A percentile compares a stretch with the other conserved stretches of the same genome.
Evolutionary conservation across 2,113 vertebrate species (phyloP).

Genomic region (Anas platyrhynchos): DNA sequence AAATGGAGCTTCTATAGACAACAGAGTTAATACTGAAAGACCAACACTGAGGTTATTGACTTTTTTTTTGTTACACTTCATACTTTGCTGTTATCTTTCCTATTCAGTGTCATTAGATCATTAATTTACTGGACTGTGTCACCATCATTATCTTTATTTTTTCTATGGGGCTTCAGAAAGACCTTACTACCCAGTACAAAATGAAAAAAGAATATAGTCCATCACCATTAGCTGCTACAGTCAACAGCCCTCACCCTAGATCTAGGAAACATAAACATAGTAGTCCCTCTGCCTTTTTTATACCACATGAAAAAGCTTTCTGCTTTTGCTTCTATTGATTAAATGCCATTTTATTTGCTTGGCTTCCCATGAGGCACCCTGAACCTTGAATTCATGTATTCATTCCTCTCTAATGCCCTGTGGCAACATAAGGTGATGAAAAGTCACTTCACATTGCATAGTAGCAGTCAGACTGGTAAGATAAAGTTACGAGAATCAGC

Average conservation of each 20-base stretch:
- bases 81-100: not conserved
- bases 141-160: not conserved
- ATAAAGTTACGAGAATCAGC: not conserved
- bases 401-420: not conserved
- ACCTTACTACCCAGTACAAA: not conserved
- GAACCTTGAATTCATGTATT: not conserved
- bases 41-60: not conserved
- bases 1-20: not conserved
- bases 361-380: not conserved
- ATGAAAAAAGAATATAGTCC: not conserved
- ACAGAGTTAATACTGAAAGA: not conserved
- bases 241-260: not conserved
- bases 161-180: not conserved
- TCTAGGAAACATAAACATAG: not conserved
- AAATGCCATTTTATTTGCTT: not conserved
- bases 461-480: not conserved
- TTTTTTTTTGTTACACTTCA: not conserved
- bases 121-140: not conserved
- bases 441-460: not conserved
- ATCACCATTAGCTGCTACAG: not conserved
- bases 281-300: not conserved
- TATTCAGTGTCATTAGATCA: not conserved
- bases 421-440: not conserved
- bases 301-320: not conserved
- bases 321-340: not conserved